Percentiles rank a stretch among this genome's conserved stretches.
Evolutionary conservation across 2,888 invertebrate species (phyloP).

Genomic region (Homarus gammarus): DNA sequence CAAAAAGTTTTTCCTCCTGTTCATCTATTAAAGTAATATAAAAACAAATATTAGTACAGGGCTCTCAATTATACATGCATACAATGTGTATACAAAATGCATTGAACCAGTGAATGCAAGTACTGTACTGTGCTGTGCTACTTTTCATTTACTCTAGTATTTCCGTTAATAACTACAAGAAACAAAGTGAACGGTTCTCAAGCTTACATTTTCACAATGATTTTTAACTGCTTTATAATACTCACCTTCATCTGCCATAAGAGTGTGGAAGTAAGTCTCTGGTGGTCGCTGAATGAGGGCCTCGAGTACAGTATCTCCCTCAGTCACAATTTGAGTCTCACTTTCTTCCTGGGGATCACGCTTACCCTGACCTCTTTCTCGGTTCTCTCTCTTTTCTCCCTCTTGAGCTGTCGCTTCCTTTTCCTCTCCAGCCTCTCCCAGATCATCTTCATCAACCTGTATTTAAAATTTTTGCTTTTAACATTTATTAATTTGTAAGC

Average conservation of each 20-base stretch:
- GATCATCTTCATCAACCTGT: conserved; percentile 78
- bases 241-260: conserved; percentile 43
- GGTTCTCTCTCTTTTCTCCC: conserved; percentile 76
- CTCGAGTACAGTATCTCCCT: conserved; percentile 69
- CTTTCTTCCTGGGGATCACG: conserved; percentile 79
- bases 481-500: not conserved
- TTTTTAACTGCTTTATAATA: no score
- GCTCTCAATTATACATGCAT: no score
- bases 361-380: conserved; percentile 76
- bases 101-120: no score
- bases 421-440: conserved; percentile 79
- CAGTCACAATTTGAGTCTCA: conserved; percentile 77
- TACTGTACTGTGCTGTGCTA: not conserved
- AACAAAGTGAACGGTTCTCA: not conserved
- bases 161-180: not conserved
- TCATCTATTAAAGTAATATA: conserved; percentile 25
- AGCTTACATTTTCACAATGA: not conserved
- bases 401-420: conserved; percentile 79
- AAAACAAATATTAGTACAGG: no score
- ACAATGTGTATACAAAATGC: no score
- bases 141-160: not conserved
- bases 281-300: conserved; percentile 61
- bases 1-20: conserved; percentile 23
- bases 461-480: no score
- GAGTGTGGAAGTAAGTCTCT: conserved; percentile 69